Base-by-base conservation (phyloP, 2,888 invertebrate genomes). In the Andricus curvator region DNA sequence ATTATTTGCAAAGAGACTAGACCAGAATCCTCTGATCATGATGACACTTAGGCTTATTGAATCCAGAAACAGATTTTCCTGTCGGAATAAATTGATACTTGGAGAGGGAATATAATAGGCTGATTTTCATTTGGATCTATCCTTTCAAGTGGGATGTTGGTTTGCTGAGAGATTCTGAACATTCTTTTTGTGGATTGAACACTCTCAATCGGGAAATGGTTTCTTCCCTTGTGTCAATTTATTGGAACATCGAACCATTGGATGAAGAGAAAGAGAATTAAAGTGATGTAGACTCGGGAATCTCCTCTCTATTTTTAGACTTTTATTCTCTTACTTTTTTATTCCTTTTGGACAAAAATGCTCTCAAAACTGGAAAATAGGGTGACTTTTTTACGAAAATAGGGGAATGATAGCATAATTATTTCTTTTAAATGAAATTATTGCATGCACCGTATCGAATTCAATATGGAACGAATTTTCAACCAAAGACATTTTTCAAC, bases 61-160 rank as follows among this genome's bases (percentile, higher is more conserved):
- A 68, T 17, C 15, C 15, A 68, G 22, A 68, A 68, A 48, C 68
- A 68, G 11, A 68, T 25, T 68, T 68, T 48, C 25, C 15, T 68
- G 15, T 44, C 44, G 9, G n/a, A 22, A 48, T n/a, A 44, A 68
- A 25, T 22, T 20, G 17, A 65, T 11, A 33, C 20, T 37, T 65
- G 65, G 56, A 4, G n/a, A 56, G 56, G 11, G n/a, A 56, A n/a
- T 2, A 6, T 56, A 8, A 2, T n/a, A n/a, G n/a, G 56, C 20
- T 56, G 56, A 9, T 65, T 65, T 65, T 33, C 33, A 65, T 65
- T 65, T 65, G 29, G 11, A 65, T 65, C 20, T 33, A 33, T 29
- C 9, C 8, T 29, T 29, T 33, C 17, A 17, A 33, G 65, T 33
- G n/a, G 56, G 9, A 56, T n/a, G n/a, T n/a, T 56, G 9, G n/a